A percentile compares a stretch with the other conserved stretches of the same genome.
These are phyloP conservation scores for Thunnus albacares DNA, from an alignment of 2,797 vertebrate species.

Conservation along the genomic window DNA sequence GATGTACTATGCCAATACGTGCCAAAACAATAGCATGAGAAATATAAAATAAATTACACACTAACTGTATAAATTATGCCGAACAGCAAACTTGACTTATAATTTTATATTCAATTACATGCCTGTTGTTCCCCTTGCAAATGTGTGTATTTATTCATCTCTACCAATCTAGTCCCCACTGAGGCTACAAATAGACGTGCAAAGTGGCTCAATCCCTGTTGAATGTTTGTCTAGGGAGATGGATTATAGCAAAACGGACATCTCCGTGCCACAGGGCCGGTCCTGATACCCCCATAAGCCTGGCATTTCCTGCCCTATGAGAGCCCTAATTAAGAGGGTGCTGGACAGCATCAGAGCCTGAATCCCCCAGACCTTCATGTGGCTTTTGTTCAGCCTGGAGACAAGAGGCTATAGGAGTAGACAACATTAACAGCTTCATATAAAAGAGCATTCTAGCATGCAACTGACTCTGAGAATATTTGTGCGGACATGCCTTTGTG, in stretches of 20 bases:
- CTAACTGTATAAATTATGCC: conserved; percentile 14
- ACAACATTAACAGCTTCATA: conserved; percentile 61
- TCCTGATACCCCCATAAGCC: conserved; percentile 81
- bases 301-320: conserved; percentile 81
- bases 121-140: conserved; percentile 32
- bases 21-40: conserved; percentile 3
- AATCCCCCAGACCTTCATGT: conserved; percentile 74
- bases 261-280: conserved; percentile 72
- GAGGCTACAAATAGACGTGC: conserved; percentile 80
- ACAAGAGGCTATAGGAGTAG: conserved; percentile 51
- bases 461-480: conserved; percentile 48
- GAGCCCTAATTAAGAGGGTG: conserved; percentile 83
- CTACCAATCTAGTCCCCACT: conserved; percentile 41
- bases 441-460: conserved; percentile 52
- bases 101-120: conserved; percentile 31
- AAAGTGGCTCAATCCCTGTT: conserved; percentile 79
- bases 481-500: conserved; percentile 14
- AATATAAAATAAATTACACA: conserved; percentile 12
- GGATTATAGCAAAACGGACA: conserved; percentile 81
- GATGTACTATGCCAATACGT: conserved; percentile 2
- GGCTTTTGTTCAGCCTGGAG: conserved; percentile 70
- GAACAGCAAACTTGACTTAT: conserved; percentile 7
- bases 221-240: conserved; percentile 82
- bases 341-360: conserved; percentile 70
- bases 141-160: conserved; percentile 51